A percentile compares a stretch with the other conserved stretches of the same genome.
Conservation (phyloP, 2,888 invertebrate species). For the Idaea biselata region DNA sequence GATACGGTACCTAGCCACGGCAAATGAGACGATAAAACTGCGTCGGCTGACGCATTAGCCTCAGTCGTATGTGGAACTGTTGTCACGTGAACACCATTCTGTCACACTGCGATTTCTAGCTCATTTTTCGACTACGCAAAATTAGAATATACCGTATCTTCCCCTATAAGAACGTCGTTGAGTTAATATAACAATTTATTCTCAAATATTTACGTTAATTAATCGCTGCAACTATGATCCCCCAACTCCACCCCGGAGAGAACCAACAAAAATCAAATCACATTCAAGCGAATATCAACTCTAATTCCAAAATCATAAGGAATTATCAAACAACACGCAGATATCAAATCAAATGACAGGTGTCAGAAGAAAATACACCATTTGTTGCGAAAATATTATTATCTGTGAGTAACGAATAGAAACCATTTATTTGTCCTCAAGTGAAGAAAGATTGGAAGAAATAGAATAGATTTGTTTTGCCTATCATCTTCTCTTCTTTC, state of each 20-base stretch:
- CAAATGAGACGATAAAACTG: too few species aligned
- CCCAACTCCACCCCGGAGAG: slow-evolving; percentile 12
- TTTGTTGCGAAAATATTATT: background rate
- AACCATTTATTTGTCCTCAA: background rate
- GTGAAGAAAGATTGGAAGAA: background rate
- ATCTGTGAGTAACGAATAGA: background rate
- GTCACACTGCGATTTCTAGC: too few species aligned
- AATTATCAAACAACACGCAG: slow-evolving; percentile 9
- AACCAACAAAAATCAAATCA: slow-evolving; percentile 4
- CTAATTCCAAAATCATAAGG: slow-evolving; percentile 10
- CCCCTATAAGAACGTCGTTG: too few species aligned
- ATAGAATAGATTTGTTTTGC: background rate
- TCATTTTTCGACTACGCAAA: too few species aligned
- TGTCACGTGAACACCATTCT: too few species aligned
- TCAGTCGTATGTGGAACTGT: too few species aligned
- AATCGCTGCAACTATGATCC: slow-evolving; percentile 6
- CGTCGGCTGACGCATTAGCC: too few species aligned
- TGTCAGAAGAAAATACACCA: slow-evolving; percentile 11
- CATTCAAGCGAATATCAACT: slow-evolving; percentile 13
- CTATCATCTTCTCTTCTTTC: too few species aligned
- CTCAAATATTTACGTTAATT: background rate
- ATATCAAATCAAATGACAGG: slow-evolving; percentile 22
- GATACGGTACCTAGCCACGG: too few species aligned
- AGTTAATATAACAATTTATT: background rate
- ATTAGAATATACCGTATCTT: too few species aligned